phyloP scores from a whole-genome alignment of 1,140 invertebrate genomes.

The Elymnias hypermnestra region DNA sequence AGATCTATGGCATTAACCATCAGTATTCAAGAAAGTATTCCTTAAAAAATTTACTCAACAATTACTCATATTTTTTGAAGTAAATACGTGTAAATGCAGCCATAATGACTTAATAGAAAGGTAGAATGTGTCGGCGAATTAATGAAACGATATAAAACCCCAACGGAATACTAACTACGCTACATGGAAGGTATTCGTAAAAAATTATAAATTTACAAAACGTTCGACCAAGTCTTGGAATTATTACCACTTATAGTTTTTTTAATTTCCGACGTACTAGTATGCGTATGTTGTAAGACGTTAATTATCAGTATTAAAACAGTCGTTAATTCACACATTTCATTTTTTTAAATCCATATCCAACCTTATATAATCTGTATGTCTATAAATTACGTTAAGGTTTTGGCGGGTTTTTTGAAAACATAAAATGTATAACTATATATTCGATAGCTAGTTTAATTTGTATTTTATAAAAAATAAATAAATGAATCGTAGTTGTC shows the following conservation, averaged over 20 bases:
- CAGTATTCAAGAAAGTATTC: not conserved
- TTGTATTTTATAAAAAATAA: too few relatives aligned
- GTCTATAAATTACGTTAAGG: too few relatives aligned
- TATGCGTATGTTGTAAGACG: constrained; percentile 3
- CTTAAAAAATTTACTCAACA: not conserved
- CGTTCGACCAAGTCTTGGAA: not conserved
- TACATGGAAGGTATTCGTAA: not conserved
- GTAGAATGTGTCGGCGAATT: constrained; percentile 10
- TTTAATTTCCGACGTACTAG: not conserved
- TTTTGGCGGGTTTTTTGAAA: too few relatives aligned
- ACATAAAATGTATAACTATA: too few relatives aligned
- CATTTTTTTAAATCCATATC: not conserved
- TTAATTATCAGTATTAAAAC: constrained; percentile 1
- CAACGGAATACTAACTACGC: constrained; percentile 3
- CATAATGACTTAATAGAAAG: constrained; percentile 5
- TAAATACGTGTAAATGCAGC: constrained; percentile 2
- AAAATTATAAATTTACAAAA: constrained; percentile 8
- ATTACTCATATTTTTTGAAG: constrained; percentile 1
- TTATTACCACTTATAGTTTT: not conserved
- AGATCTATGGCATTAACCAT: not conserved
- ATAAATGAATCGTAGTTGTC: too few relatives aligned
- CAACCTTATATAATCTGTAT: too few relatives aligned
- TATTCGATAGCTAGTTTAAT: too few relatives aligned
- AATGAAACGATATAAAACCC: constrained; percentile 3
- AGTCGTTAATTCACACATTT: not conserved